These are phyloP conservation scores for Andrena bicolor DNA, from an alignment of 2,888 invertebrate species.

Conservation along the genomic window DNA sequence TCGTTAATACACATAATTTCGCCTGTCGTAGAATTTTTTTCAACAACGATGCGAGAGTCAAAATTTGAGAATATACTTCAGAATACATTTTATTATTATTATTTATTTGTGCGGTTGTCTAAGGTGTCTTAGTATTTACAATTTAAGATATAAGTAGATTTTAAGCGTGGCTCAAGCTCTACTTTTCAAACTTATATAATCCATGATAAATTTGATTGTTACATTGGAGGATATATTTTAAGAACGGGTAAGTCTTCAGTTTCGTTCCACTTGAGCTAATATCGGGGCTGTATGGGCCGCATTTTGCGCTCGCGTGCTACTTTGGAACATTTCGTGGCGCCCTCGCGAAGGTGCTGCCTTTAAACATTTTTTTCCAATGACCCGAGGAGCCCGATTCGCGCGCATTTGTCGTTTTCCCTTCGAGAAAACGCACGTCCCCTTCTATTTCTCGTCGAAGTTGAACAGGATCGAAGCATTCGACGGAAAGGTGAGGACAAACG, in stretches of 20 bases:
- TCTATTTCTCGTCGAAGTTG: conserved; percentile 5
- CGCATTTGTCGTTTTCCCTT: not conserved
- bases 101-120: too few species aligned
- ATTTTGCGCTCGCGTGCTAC: not conserved
- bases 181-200: not conserved
- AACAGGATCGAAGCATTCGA: conserved; percentile 33
- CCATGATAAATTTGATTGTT: not conserved
- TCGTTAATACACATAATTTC: too few species aligned
- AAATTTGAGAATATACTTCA: too few species aligned
- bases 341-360: conserved; percentile 39
- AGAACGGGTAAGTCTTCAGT: conserved; percentile 29
- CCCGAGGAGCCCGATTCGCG: not conserved
- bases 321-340: conserved; percentile 31
- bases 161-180: too few species aligned
- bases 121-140: too few species aligned
- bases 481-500: conserved; percentile 43
- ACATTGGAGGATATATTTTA: not conserved
- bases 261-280: not conserved
- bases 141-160: too few species aligned
- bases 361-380: not conserved
- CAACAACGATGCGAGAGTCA: too few species aligned
- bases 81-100: too few species aligned
- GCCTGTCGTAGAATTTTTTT: too few species aligned
- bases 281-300: not conserved
- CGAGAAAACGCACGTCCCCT: too few species aligned